Evolutionary conservation across 2,113 vertebrate genomes (phyloP), one percentile per base, ranked within the genome.

Genomic region (Donacobius atricapilla): DNA sequence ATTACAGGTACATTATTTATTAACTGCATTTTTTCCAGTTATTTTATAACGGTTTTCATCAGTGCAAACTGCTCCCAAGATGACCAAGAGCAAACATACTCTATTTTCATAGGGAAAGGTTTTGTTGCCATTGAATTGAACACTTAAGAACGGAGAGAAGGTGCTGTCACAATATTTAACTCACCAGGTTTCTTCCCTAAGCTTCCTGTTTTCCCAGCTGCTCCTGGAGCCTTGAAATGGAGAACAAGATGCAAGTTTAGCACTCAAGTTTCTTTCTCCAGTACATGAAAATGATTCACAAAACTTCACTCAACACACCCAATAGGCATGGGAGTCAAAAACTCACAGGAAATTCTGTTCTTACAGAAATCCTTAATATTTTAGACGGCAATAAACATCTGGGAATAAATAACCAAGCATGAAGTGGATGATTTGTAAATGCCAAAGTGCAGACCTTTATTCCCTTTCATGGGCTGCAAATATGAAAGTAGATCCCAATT

Each of bases 131-230:
- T 14, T 81, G 61, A 94, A 76, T 48, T 24, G 56, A 89, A 57
- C 79, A 37, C 27, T 94, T 56, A 87, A 63, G 91, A 60, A 89
- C n/a, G 91, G 71, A 94, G 88, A 83, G 35, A 94, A 93, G 88
- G 87, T 75, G 86, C 45, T 96, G 78, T n/a, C 66, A 58, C 83
- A 94, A 57, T 37, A n/a, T 58, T 83, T 40, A 75, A 98, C 98
- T 98, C 96, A 99, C 99, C 99, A 98, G 99, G 99, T 97, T 99
- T 99, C 98, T 99, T 99, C 93, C 99, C 99, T 95, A 99, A 98
- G 95, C 99, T 99, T 94, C 99, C 99, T 0, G 99, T 98, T 98
- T 99, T 99, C 90, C 99, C 99, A 94, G 98, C 98, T 87, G 98
- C 96, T 97, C 99, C 99, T 97, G 99, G 89, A 87, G 97, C 98